Evolutionary conservation across 1,140 invertebrate species (phyloP).

Genomic region (Atta colombica): DNA sequence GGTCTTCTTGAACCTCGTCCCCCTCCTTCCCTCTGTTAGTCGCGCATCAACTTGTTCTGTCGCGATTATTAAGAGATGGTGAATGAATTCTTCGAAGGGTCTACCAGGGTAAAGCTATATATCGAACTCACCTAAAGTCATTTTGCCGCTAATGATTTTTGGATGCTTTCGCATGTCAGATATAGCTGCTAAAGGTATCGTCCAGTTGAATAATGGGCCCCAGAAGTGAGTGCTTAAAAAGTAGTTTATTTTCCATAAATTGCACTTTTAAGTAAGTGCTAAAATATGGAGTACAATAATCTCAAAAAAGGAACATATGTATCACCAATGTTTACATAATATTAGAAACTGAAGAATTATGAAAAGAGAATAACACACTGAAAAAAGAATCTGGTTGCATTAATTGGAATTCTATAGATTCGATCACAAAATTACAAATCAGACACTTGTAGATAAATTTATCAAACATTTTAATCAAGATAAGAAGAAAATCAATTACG

Average conservation of each 20-base stretch:
- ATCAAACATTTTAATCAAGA: too few species aligned
- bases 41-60: conserved; percentile 24
- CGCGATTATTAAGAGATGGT: conserved; percentile 69
- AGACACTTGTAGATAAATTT: too few species aligned
- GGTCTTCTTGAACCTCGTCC: not conserved
- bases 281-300: not conserved
- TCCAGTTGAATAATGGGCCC: conserved; percentile 98
- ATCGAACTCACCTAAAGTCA: conserved; percentile 94
- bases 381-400: too few species aligned
- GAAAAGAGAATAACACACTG: not conserved
- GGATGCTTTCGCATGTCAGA: conserved; percentile 97
- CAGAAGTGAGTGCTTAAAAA: conserved; percentile 95
- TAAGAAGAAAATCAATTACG: too few species aligned
- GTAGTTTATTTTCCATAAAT: conserved; percentile 66
- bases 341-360: not conserved
- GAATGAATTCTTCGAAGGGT: conserved; percentile 71
- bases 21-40: not conserved
- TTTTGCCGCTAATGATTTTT: conserved; percentile 97
- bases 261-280: not conserved
- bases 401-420: too few species aligned
- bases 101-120: conserved; percentile 20
- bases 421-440: too few species aligned
- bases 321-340: not conserved
- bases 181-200: conserved; percentile 97
- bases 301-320: not conserved